Percentiles rank a stretch among this genome's conserved stretches.
phyloP scores from a whole-genome alignment of 2,888 invertebrate species.

The Drosophila bunnanda region DNA sequence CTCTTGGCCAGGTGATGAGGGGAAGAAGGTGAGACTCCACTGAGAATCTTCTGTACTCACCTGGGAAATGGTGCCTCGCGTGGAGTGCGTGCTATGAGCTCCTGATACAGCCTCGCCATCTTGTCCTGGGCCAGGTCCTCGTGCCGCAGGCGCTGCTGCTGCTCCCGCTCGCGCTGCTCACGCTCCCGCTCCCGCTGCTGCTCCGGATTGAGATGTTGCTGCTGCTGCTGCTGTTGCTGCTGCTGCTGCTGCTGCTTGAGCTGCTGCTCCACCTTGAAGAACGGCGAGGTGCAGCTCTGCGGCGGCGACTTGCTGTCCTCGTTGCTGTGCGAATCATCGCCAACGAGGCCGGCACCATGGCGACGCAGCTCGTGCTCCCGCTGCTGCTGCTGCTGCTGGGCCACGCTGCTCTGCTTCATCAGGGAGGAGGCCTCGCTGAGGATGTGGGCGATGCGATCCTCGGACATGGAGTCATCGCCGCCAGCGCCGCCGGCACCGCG shows the following conservation, averaged over 20 bases:
- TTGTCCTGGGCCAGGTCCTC: slow-evolving; percentile 97
- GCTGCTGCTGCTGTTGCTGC: slow-evolving; percentile 85
- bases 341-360: slow-evolving; percentile 84
- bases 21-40: neutral
- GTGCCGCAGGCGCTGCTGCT: slow-evolving; percentile 84
- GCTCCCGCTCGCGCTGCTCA: slow-evolving; percentile 86
- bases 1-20: neutral
- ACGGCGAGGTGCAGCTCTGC: slow-evolving; percentile 92
- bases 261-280: slow-evolving; percentile 87
- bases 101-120: slow-evolving; percentile 96
- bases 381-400: slow-evolving; percentile 64
- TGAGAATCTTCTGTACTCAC: slow-evolving; percentile 85
- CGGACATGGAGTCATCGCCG: slow-evolving; percentile 91
- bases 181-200: slow-evolving; percentile 87
- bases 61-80: slow-evolving; percentile 92
- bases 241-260: slow-evolving; percentile 72
- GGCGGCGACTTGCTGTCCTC: slow-evolving; percentile 93
- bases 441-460: slow-evolving; percentile 97
- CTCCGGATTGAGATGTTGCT: slow-evolving; percentile 82
- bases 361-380: slow-evolving; percentile 86
- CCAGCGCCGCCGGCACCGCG: slow-evolving; percentile 90
- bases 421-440: slow-evolving; percentile 96
- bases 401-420: slow-evolving; percentile 87
- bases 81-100: slow-evolving; percentile 93
- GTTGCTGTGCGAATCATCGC: slow-evolving; percentile 90